Evolutionary conservation across 1,140 invertebrate species (phyloP).

Genomic region (Drosophila lacteicornis): DNA sequence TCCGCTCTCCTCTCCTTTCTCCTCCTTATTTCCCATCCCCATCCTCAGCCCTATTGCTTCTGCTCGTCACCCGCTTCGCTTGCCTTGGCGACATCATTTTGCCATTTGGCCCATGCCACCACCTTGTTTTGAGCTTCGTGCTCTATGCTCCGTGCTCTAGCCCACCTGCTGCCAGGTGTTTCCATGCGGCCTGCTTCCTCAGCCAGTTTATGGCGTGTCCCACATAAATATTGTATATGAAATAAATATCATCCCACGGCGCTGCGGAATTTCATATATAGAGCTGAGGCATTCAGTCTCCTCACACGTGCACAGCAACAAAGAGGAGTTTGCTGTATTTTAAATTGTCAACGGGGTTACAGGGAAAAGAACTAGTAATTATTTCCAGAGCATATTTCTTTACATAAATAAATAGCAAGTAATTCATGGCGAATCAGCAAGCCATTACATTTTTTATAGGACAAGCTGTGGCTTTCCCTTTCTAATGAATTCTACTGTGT

Average conservation of each 20-base stretch:
- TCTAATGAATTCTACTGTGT: not conserved
- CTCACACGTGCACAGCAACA: conserved; percentile 12
- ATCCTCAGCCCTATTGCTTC: not conserved
- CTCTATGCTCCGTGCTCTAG: conserved; percentile 3
- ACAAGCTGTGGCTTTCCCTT: not conserved
- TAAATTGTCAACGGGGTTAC: conserved; percentile 2
- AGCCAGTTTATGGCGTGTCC: conserved; percentile 44
- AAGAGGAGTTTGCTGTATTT: not conserved
- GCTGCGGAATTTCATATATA: conserved; percentile 21
- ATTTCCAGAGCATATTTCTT: not conserved
- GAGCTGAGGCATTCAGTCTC: conserved; percentile 29
- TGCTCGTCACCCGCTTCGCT: conserved; percentile 7
- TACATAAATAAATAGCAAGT: not conserved
- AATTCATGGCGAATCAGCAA: not conserved
- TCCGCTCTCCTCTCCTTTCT: not conserved
- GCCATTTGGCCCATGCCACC: conserved; percentile 40
- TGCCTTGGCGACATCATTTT: conserved; percentile 57
- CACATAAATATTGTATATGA: conserved; percentile 60
- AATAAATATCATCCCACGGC: conserved; percentile 51
- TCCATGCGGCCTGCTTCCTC: conserved; percentile 36
- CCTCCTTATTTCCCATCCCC: not conserved
- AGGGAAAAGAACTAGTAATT: not conserved
- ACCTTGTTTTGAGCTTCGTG: conserved; percentile 8
- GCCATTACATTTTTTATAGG: too few species aligned
- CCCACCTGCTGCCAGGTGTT: conserved; percentile 42